Percentiles rank a stretch among this genome's conserved stretches.
Conservation (phyloP, 2,797 vertebrate species). For the Lepus oiostolus region DNA sequence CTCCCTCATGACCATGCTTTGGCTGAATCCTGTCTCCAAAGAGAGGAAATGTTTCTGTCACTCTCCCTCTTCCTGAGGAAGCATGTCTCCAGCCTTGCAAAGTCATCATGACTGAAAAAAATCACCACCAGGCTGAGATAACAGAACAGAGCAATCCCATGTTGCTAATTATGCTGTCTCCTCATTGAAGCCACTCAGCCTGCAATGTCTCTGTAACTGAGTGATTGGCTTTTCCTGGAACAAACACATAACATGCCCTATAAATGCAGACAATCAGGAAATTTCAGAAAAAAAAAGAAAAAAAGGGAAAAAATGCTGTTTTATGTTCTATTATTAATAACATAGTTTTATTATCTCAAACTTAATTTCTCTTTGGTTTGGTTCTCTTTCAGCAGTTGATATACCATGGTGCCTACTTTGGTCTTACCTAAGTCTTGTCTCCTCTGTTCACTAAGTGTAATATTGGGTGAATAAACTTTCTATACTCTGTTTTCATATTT, state of each 20-base stretch:
- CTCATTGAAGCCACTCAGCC: constrained; percentile 42
- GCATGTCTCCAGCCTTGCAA: constrained; percentile 82
- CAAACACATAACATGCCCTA: constrained; percentile 43
- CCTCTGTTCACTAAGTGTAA: neutral
- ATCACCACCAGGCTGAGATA: constrained; percentile 77
- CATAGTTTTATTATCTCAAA: constrained; percentile 34
- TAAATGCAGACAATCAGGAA: constrained; percentile 63
- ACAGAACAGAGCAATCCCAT: constrained; percentile 66
- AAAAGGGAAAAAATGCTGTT: constrained; percentile 31
- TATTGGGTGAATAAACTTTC: neutral
- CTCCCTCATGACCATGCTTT: constrained; percentile 46
- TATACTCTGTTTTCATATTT: neutral
- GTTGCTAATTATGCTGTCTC: constrained; percentile 69
- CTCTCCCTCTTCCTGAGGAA: constrained; percentile 85
- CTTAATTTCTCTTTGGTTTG: constrained; percentile 54
- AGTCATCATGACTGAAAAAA: constrained; percentile 83
- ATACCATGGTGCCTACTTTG: neutral
- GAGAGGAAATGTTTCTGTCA: constrained; percentile 84
- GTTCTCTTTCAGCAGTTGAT: constrained; percentile 46
- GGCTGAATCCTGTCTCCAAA: constrained; percentile 76
- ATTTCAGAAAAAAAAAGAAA: constrained; percentile 39
- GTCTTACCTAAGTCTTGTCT: constrained; percentile 1
- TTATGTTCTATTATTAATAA: constrained; percentile 59
- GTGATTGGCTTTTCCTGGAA: constrained; percentile 77
- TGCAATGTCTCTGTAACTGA: neutral